Evolutionary conservation across 2,113 vertebrate genomes (phyloP).

Genomic region (Lichenostomus cassidix): DNA sequence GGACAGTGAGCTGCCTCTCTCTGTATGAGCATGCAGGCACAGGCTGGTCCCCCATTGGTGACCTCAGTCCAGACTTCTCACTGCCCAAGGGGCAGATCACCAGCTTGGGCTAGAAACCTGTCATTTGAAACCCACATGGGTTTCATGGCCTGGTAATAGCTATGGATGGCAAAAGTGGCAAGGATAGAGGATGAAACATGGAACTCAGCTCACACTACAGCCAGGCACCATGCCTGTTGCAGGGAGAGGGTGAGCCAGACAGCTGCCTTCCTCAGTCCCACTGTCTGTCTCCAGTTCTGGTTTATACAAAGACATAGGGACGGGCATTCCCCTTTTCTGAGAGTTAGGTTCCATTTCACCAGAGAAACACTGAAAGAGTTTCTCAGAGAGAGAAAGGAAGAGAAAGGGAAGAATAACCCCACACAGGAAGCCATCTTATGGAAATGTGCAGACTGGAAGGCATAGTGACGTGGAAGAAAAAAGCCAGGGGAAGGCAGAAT

Average conservation of each 20-base stretch:
- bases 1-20: neutral
- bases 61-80: neutral
- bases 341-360: neutral
- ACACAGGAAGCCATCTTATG: neutral
- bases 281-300: neutral
- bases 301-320: neutral
- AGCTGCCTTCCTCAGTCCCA: fast-evolving
- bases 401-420: neutral
- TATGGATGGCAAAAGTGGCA: neutral
- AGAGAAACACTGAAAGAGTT: neutral
- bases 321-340: neutral
- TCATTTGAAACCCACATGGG: neutral
- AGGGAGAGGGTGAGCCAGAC: neutral
- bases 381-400: neutral
- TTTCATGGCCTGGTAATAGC: neutral
- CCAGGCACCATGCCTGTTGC: fast-evolving
- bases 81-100: neutral
- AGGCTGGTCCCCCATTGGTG: neutral
- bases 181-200: neutral
- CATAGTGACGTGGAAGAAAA: neutral
- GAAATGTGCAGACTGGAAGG: neutral
- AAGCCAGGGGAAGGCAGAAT: neutral
- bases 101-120: neutral
- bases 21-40: neutral
- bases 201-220: neutral